Evolutionary conservation across 37 sponge, comb jelly and placozoan species (phyloP).

Genomic region (Haliclona indistincta): DNA sequence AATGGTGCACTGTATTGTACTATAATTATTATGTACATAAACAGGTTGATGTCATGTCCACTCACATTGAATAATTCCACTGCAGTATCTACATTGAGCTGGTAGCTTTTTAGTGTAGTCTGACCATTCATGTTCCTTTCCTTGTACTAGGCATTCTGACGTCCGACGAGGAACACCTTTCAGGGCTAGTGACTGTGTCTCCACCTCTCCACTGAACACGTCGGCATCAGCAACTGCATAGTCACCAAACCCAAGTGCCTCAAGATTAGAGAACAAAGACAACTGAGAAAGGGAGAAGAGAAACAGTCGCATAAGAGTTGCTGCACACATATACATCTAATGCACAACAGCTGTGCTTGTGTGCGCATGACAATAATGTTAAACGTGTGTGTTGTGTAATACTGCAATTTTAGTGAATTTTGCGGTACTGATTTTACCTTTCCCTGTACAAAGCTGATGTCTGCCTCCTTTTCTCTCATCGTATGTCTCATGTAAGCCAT

Average conservation of each 20-base stretch:
- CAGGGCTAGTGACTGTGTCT: neutral
- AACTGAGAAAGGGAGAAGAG: neutral
- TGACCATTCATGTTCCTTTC: conserved; percentile 57
- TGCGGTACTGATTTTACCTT: no score
- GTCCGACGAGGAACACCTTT: conserved; percentile 28
- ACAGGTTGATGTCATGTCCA: neutral
- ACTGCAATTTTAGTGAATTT: no score
- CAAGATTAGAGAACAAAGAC: neutral
- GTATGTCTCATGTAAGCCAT: conserved; percentile 55
- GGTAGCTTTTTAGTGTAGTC: conserved; percentile 49
- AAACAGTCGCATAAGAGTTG: neutral
- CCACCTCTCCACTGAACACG: no score
- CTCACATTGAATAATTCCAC: conserved; percentile 58
- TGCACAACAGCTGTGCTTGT: no score
- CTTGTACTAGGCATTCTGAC: conserved; percentile 31
- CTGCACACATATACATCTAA: no score
- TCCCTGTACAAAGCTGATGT: conserved; percentile 31
- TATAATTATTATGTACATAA: neutral
- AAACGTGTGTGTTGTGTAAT: no score
- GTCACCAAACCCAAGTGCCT: neutral
- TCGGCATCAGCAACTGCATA: no score
- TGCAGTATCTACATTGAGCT: conserved; percentile 59
- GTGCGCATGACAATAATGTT: no score
- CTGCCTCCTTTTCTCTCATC: conserved; percentile 44
- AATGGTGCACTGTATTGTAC: neutral